Evolutionary conservation across 2,113 vertebrate genomes (phyloP).

Genomic region (Eira barbara): DNA sequence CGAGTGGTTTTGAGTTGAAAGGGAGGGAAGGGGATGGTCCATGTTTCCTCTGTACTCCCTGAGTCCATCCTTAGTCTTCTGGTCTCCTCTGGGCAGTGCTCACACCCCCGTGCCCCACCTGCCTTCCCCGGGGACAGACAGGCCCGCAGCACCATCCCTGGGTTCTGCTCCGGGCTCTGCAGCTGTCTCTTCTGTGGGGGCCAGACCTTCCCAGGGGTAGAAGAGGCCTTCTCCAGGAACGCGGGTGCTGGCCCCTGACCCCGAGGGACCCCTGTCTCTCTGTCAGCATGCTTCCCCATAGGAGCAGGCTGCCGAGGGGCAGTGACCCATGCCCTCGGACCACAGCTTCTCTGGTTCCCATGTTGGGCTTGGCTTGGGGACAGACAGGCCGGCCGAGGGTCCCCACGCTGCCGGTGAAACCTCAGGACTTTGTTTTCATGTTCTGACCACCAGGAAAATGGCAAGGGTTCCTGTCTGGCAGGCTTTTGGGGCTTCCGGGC

Average conservation of each 20-base stretch:
- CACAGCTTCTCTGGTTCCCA: not conserved
- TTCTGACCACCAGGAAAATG: not conserved
- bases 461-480: too few species aligned
- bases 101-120: not conserved
- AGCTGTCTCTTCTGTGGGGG: not conserved
- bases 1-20: not conserved
- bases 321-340: accelerated
- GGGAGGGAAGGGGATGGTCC: not conserved
- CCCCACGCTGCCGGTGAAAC: accelerated
- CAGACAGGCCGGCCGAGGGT: not conserved
- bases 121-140: too few species aligned
- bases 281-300: not conserved
- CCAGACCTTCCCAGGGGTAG: not conserved
- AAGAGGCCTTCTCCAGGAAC: not conserved
- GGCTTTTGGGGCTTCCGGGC: not conserved
- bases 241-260: too few species aligned
- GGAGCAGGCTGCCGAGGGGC: not conserved
- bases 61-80: too few species aligned
- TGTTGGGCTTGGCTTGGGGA: not conserved
- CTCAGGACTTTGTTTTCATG: not conserved
- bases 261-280: not conserved
- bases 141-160: accelerated
- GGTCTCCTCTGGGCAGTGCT: not conserved
- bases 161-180: not conserved
- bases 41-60: accelerated